Percentiles rank a stretch among this genome's conserved stretches.
Evolutionary conservation across 1,140 invertebrate genomes (phyloP).

Genomic region (Oscheius sp.): DNA sequence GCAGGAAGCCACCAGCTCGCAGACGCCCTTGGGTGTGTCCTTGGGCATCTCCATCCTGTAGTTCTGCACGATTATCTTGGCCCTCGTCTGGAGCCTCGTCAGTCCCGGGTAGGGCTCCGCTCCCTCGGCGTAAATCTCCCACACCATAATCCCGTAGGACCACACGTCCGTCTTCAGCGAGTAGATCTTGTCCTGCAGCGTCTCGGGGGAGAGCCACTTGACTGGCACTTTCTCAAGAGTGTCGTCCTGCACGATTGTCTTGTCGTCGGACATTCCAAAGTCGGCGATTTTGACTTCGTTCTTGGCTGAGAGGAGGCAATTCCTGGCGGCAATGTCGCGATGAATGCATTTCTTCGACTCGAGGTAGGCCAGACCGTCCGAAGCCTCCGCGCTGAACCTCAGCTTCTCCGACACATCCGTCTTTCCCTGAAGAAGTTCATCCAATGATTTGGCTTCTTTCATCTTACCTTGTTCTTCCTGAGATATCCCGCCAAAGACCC

Average conservation of each 20-base stretch:
- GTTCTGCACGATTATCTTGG: conserved; percentile 68
- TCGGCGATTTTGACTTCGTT: conserved; percentile 83
- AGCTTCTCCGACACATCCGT: conserved; percentile 44
- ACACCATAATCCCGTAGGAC: conserved; percentile 41
- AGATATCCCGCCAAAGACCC: conserved; percentile 17
- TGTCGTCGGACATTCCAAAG: conserved; percentile 89
- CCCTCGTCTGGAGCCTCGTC: conserved; percentile 30
- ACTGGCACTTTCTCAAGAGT: conserved; percentile 72
- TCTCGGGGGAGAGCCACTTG: conserved; percentile 46
- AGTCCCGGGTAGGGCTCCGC: conserved; percentile 39
- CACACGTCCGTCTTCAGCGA: conserved; percentile 43
- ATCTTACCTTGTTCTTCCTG: conserved; percentile 17
- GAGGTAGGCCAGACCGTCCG: conserved; percentile 39
- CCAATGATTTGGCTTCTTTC: not conserved
- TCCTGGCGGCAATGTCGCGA: conserved; percentile 89
- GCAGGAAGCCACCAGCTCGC: conserved; percentile 86
- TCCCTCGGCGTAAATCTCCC: conserved; percentile 45
- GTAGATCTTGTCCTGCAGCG: conserved; percentile 35
- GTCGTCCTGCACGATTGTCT: conserved; percentile 90
- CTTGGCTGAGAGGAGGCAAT: conserved; percentile 87
- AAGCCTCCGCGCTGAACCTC: conserved; percentile 33
- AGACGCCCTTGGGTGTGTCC: conserved; percentile 81
- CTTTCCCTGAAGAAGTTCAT: conserved; percentile 10
- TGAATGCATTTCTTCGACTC: conserved; percentile 75
- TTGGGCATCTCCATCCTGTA: conserved; percentile 66